Conservation (phyloP, 2,113 vertebrate genomes). For the Spilogale gracilis region DNA sequence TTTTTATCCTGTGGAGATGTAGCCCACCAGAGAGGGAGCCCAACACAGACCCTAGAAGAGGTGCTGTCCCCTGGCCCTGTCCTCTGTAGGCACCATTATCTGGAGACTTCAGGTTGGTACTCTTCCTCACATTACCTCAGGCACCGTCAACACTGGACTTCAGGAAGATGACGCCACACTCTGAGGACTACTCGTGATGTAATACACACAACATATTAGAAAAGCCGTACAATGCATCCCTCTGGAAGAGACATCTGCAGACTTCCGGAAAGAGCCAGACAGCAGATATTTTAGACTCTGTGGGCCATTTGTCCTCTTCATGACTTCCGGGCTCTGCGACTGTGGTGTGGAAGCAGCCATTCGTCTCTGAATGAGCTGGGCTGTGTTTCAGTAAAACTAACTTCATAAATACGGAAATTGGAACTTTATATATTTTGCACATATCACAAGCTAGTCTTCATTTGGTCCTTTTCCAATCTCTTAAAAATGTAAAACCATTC, state of each 20-base stretch:
- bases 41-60: rapidly evolving
- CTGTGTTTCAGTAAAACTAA: not conserved
- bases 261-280: rapidly evolving
- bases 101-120: not conserved
- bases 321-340: not conserved
- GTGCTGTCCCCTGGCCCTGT: not conserved
- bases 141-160: rapidly evolving
- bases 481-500: not conserved
- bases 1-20: rapidly evolving
- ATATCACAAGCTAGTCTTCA: not conserved
- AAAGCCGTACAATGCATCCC: rapidly evolving
- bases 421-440: not conserved
- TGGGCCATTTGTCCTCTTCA: rapidly evolving
- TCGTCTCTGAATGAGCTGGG: rapidly evolving
- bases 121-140: not conserved
- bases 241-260: not conserved
- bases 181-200: too few species aligned
- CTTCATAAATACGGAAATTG: not conserved
- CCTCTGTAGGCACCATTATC: not conserved
- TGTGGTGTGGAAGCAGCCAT: rapidly evolving
- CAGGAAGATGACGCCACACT: rapidly evolving
- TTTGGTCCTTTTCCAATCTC: not conserved
- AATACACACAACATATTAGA: rapidly evolving
- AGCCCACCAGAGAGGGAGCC: not conserved
- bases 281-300: not conserved